phyloP scores from a whole-genome alignment of 2,888 invertebrate species.

The Oscheius sp. region DNA sequence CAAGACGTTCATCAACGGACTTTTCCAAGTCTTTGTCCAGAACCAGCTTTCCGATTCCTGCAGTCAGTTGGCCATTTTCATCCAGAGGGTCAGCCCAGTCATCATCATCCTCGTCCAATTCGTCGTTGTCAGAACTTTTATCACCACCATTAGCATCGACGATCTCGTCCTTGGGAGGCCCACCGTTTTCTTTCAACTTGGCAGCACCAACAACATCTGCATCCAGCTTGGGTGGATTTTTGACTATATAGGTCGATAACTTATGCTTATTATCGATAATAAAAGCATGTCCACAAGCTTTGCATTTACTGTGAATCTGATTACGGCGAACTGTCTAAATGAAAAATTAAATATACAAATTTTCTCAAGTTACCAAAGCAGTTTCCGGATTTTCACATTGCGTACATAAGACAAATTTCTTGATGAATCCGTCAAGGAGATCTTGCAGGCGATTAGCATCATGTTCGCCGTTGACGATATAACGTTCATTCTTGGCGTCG shows the following conservation, averaged over 20 bases:
- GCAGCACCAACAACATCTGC: constrained; percentile 45
- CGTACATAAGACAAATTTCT: constrained; percentile 89
- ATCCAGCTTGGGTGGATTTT: constrained; percentile 86
- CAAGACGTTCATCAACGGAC: constrained; percentile 92
- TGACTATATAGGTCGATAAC: constrained; percentile 95
- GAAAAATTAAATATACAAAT: no score
- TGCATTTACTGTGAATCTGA: constrained; percentile 80
- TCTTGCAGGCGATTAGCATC: constrained; percentile 93
- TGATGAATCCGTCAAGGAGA: constrained; percentile 92
- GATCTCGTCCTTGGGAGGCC: constrained; percentile 1
- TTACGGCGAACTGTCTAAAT: constrained; percentile 62
- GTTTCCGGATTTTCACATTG: constrained; percentile 99
- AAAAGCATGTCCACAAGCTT: constrained; percentile 96
- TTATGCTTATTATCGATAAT: constrained; percentile 92
- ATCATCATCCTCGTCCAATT: constrained; percentile 79
- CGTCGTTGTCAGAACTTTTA: constrained; percentile 33
- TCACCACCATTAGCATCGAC: constrained; percentile 12
- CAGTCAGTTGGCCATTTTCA: constrained; percentile 83
- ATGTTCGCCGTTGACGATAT: constrained; percentile 98
- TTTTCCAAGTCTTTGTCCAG: constrained; percentile 95
- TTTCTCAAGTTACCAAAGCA: constrained; percentile 80
- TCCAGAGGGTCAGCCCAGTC: constrained; percentile 95
- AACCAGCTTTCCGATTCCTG: constrained; percentile 83
- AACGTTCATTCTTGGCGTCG: constrained; percentile 97
- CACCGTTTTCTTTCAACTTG: constrained; percentile 47